A percentile compares a stretch with the other conserved stretches of the same genome.
Evolutionary conservation across 2,888 invertebrate species (phyloP).

Genomic region (Merodon equestris): DNA sequence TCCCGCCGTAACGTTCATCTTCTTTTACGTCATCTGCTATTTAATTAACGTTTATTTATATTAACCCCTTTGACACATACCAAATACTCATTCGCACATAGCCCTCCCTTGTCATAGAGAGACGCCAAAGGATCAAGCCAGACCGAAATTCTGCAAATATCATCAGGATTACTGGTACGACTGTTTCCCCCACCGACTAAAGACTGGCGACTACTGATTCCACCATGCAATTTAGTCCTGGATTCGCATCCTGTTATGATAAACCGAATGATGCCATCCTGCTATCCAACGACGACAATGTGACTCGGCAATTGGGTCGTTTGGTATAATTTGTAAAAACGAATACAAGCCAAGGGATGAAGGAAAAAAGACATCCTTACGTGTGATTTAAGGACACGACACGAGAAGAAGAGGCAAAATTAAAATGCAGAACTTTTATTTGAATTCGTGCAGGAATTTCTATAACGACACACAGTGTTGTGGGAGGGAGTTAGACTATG

Average conservation of each 20-base stretch:
- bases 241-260: neutral
- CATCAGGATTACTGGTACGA: too few relatives aligned
- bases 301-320: conserved; percentile 32
- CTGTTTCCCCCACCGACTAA: too few relatives aligned
- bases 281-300: conserved; percentile 13
- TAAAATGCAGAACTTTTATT: conserved; percentile 24
- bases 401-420: neutral
- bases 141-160: too few relatives aligned
- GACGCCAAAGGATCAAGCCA: too few relatives aligned
- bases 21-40: conserved; percentile 24
- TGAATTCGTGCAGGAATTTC: conserved; percentile 23
- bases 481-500: too few relatives aligned
- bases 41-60: conserved; percentile 43
- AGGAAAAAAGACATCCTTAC: too few relatives aligned
- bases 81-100: too few relatives aligned
- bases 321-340: conserved; percentile 22
- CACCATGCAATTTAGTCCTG: conserved; percentile 20
- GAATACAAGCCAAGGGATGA: neutral
- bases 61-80: conserved; percentile 1
- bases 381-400: too few relatives aligned
- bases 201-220: neutral
- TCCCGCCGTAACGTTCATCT: conserved; percentile 7
- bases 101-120: too few relatives aligned
- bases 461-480: neutral
- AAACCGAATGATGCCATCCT: conserved; percentile 23